A percentile compares a stretch with the other conserved stretches of the same genome.
Evolutionary conservation across 2,113 vertebrate species (phyloP).

Genomic region (Mirza zaza): DNA sequence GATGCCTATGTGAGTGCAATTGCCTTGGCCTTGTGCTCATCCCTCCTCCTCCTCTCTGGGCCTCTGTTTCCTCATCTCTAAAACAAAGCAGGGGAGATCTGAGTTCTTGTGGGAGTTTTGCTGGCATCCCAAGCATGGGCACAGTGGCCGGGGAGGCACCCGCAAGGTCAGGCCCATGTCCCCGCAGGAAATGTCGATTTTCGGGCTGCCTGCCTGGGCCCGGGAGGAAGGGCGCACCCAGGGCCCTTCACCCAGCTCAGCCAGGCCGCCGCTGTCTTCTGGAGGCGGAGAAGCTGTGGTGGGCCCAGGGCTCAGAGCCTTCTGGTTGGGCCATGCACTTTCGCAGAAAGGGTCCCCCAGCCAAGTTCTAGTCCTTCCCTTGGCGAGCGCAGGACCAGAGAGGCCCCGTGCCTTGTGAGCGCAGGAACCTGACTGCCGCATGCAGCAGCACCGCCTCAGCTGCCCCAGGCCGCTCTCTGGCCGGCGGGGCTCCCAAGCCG

Average conservation of each 20-base stretch:
- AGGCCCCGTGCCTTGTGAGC: neutral
- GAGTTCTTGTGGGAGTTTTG: no score
- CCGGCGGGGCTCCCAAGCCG: neutral
- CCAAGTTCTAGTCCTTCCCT: neutral
- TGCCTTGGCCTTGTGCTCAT: neutral
- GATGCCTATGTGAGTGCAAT: neutral
- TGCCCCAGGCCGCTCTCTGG: neutral
- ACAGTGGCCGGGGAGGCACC: neutral
- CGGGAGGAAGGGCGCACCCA: neutral
- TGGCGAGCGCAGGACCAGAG: rapidly evolving
- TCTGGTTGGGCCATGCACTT: no score
- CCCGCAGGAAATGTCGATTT: neutral
- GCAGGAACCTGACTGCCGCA: neutral
- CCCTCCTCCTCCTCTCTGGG: neutral
- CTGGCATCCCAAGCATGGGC: neutral
- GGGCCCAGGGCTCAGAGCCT: no score
- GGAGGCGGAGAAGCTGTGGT: no score
- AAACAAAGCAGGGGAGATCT: neutral
- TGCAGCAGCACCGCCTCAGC: neutral
- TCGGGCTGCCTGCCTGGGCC: rapidly evolving
- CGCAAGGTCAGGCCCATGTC: neutral
- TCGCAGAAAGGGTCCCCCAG: no score
- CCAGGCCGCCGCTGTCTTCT: neutral
- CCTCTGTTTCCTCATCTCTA: neutral
- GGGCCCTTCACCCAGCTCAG: neutral